Conservation (phyloP, 2,113 vertebrate genomes). For the Cyprinodon tularosa region DNA sequence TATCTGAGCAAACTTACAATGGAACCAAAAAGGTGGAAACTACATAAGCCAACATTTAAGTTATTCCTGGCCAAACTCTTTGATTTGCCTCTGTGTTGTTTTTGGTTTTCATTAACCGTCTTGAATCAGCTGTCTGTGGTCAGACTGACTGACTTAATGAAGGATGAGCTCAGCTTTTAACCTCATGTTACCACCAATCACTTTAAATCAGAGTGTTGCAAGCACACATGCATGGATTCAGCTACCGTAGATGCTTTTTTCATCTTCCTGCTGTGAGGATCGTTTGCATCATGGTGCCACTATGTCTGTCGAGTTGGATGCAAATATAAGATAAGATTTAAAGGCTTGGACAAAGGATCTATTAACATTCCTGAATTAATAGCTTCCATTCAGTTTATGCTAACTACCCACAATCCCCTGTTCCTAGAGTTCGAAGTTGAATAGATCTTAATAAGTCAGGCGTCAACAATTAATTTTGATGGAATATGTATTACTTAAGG, state of each 20-base stretch:
- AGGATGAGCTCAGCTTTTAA: background rate
- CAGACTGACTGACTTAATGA: background rate
- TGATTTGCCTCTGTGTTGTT: background rate
- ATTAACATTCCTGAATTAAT: too few relatives aligned
- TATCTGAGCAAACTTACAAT: conserved; percentile 19
- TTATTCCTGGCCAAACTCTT: background rate
- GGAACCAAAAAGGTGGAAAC: background rate
- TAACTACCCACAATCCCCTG: background rate
- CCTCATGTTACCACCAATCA: background rate
- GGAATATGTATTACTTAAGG: too few relatives aligned
- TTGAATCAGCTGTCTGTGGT: background rate
- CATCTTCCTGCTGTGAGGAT: background rate
- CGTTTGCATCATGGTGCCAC: conserved; percentile 6
- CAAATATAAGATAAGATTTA: background rate
- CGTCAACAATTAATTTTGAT: too few relatives aligned
- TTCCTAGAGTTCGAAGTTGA: background rate
- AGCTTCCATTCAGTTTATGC: background rate
- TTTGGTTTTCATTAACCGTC: background rate
- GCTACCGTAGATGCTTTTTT: background rate
- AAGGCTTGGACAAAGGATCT: background rate
- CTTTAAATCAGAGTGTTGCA: background rate
- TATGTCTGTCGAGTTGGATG: background rate
- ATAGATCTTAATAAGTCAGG: too few relatives aligned
- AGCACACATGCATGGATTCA: background rate
- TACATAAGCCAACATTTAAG: background rate